Conservation (phyloP, 37 sponge, comb jelly and placozoan species). For the Halichondria panicea region DNA sequence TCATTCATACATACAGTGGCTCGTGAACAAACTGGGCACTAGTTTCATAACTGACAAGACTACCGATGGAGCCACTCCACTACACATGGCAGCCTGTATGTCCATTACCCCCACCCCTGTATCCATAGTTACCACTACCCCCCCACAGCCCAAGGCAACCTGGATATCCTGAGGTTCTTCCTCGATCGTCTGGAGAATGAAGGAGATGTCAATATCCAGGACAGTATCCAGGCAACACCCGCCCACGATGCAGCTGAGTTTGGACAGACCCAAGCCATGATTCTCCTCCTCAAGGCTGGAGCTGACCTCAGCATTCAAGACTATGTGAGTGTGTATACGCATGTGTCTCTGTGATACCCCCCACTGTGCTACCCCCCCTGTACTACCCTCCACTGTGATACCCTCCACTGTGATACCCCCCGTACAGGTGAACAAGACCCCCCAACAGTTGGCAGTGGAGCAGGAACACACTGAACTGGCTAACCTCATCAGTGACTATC, state of each 20-base stretch:
- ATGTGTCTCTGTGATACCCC: too few relatives aligned
- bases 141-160: slow-evolving; percentile 47
- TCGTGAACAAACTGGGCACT: slow-evolving; percentile 63
- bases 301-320: slow-evolving; percentile 62
- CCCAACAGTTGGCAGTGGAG: slow-evolving; percentile 49
- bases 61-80: slow-evolving; percentile 83
- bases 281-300: slow-evolving; percentile 65
- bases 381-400: too few relatives aligned
- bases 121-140: neutral
- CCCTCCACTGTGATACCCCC: too few relatives aligned
- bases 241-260: slow-evolving; percentile 86
- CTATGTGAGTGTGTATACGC: slow-evolving; percentile 28
- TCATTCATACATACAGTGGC: slow-evolving; percentile 38
- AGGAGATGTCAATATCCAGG: slow-evolving; percentile 41
- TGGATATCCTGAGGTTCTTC: slow-evolving; percentile 58
- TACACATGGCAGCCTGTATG: slow-evolving; percentile 86
- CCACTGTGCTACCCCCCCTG: too few relatives aligned
- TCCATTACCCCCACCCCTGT: neutral
- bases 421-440: slow-evolving; percentile 68
- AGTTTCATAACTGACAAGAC: slow-evolving; percentile 52
- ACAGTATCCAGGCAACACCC: slow-evolving; percentile 67
- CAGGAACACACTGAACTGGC: slow-evolving; percentile 32
- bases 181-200: slow-evolving; percentile 49
- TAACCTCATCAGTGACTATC: slow-evolving; percentile 41
- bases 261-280: slow-evolving; percentile 44